Evolutionary conservation across 2,888 invertebrate species (phyloP).

Genomic region (Harmothoe impar): DNA sequence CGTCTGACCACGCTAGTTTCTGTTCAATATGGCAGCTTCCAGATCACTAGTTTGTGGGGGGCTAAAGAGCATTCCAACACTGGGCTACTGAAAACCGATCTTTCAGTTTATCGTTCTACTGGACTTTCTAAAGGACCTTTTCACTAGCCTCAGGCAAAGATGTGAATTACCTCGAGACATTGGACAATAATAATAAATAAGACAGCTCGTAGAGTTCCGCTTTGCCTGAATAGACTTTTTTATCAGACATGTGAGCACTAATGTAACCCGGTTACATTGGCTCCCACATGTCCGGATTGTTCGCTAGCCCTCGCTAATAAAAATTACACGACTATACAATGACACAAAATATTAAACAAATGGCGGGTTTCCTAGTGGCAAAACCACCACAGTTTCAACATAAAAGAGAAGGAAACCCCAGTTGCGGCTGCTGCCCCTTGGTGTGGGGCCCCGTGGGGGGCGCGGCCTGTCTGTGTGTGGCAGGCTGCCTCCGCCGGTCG

Average conservation of each 20-base stretch:
- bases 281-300: conserved; percentile 53
- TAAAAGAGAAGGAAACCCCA: conserved; percentile 28
- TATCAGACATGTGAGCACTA: conserved; percentile 36
- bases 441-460: too few relatives aligned
- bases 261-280: conserved; percentile 46
- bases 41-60: conserved; percentile 48
- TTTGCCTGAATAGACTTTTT: conserved; percentile 60
- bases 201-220: conserved; percentile 28
- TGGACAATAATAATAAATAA: conserved; percentile 58
- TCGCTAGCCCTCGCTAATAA: conserved; percentile 60
- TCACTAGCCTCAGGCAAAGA: conserved; percentile 59
- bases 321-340: conserved; percentile 34
- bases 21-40: conserved; percentile 57
- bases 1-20: conserved; percentile 41
- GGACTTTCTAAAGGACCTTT: conserved; percentile 54
- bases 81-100: conserved; percentile 62
- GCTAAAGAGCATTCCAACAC: conserved; percentile 59
- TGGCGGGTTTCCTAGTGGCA: conserved; percentile 52
- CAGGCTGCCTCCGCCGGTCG: too few relatives aligned
- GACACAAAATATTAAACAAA: conserved; percentile 32
- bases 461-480: background rate
- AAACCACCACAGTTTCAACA: conserved; percentile 48
- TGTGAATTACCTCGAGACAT: conserved; percentile 48
- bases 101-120: conserved; percentile 48
- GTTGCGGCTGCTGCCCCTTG: background rate